Conservation (phyloP, 2,113 vertebrate genomes). For the Labeo rohita region DNA sequence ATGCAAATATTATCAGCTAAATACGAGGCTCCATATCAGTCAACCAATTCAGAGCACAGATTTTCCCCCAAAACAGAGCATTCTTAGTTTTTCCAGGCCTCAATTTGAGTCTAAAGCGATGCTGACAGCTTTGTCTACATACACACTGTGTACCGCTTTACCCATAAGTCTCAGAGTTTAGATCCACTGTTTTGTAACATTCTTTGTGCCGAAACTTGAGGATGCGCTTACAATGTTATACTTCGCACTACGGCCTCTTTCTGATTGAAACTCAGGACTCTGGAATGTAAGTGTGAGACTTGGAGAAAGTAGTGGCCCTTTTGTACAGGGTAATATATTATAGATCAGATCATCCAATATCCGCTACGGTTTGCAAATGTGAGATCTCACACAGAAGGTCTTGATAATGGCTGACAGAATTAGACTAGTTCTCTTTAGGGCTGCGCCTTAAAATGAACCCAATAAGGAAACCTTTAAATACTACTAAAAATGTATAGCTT, state of each 20-base stretch:
- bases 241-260: not conserved
- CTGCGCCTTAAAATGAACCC: conserved; percentile 29
- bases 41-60: not conserved
- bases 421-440: not conserved
- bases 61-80: not conserved
- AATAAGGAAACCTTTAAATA: conserved; percentile 52
- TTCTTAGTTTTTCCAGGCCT: not conserved
- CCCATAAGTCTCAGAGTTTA: not conserved
- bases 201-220: not conserved
- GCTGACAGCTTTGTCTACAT: not conserved
- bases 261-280: conserved; percentile 26
- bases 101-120: conserved; percentile 20
- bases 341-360: not conserved
- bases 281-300: not conserved
- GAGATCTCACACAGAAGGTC: not conserved
- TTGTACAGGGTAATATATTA: not conserved
- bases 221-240: not conserved
- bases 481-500: conserved; percentile 61
- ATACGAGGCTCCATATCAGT: not conserved
- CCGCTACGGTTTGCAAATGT: not conserved
- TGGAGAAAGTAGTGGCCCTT: conserved; percentile 5
- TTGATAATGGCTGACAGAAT: not conserved
- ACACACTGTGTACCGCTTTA: conserved; percentile 6
- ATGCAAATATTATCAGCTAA: conserved; percentile 17
- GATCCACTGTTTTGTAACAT: not conserved